phyloP scores from a whole-genome alignment of 1,140 invertebrate species.

The Cherax destructor region DNA sequence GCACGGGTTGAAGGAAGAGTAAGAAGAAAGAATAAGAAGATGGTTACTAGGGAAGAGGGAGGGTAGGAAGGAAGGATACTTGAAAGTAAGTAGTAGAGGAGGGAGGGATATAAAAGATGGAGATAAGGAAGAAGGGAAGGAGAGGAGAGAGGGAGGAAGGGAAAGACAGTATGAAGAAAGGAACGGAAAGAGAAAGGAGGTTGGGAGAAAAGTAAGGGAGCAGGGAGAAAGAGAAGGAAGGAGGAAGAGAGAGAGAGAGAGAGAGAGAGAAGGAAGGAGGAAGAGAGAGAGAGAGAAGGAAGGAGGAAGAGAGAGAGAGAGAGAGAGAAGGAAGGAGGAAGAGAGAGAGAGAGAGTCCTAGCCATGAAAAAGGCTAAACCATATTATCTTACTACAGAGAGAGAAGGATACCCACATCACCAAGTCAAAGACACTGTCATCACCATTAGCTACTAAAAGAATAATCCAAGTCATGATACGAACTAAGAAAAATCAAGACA shows the following conservation, averaged over 20 bases:
- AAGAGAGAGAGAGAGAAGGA: slow-evolving; percentile 12
- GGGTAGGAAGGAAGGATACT: not conserved
- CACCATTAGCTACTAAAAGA: too few relatives aligned
- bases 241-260: not conserved
- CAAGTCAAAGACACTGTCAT: too few relatives aligned
- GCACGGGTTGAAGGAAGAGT: not conserved
- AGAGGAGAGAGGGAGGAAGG: slow-evolving; percentile 5
- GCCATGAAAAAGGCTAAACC: too few relatives aligned
- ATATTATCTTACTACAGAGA: too few relatives aligned
- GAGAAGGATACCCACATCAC: too few relatives aligned
- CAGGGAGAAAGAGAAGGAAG: too few relatives aligned
- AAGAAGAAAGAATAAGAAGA: slow-evolving; percentile 2
- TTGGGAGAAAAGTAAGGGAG: too few relatives aligned
- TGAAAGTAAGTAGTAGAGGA: too few relatives aligned
- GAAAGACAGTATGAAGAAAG: not conserved
- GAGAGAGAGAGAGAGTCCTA: not conserved
- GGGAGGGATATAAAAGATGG: not conserved
- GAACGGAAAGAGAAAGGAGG: not conserved
- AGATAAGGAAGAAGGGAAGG: not conserved
- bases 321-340: not conserved
- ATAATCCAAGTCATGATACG: too few relatives aligned
- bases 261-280: not conserved
- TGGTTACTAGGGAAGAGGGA: not conserved
- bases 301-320: not conserved
- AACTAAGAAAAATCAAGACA: too few relatives aligned